phyloP scores from a whole-genome alignment of 2,888 invertebrate species.

The Halictus quadricinctus region DNA sequence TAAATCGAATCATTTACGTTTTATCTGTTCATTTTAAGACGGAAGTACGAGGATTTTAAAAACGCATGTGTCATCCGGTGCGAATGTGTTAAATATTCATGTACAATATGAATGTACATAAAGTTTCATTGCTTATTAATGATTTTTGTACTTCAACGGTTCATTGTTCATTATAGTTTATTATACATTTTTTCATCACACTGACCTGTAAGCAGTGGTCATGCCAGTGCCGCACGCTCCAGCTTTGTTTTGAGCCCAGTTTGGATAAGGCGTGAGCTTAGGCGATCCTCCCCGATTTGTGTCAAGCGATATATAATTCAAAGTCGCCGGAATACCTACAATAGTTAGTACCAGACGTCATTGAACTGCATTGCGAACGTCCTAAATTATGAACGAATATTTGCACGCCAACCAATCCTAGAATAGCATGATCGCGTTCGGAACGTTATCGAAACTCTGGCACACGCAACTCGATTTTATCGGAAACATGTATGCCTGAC shows the following conservation, averaged over 20 bases:
- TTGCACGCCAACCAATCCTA: neutral
- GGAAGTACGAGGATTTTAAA: too few species aligned
- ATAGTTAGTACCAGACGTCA: constrained; percentile 41
- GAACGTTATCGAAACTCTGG: neutral
- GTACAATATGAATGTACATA: neutral
- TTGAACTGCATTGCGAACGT: neutral
- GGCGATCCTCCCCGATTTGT: constrained; percentile 88
- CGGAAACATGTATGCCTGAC: neutral
- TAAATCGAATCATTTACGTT: neutral
- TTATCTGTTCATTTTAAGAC: neutral
- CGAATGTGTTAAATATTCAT: neutral
- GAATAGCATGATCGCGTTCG: constrained; percentile 34
- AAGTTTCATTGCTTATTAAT: neutral
- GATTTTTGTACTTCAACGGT: neutral
- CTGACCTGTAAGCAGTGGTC: constrained; percentile 87
- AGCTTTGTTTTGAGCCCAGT: constrained; percentile 88
- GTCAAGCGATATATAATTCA: constrained; percentile 90
- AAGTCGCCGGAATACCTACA: constrained; percentile 90
- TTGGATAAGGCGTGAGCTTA: constrained; percentile 90
- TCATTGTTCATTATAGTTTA: neutral
- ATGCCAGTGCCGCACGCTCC: constrained; percentile 90
- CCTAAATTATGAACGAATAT: neutral
- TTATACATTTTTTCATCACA: neutral
- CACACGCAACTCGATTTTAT: constrained; percentile 14
- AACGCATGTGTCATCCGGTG: too few species aligned